These are phyloP conservation scores for Drosophila asahinai DNA, from an alignment of 1,140 invertebrate genomes.

Conservation along the genomic window DNA sequence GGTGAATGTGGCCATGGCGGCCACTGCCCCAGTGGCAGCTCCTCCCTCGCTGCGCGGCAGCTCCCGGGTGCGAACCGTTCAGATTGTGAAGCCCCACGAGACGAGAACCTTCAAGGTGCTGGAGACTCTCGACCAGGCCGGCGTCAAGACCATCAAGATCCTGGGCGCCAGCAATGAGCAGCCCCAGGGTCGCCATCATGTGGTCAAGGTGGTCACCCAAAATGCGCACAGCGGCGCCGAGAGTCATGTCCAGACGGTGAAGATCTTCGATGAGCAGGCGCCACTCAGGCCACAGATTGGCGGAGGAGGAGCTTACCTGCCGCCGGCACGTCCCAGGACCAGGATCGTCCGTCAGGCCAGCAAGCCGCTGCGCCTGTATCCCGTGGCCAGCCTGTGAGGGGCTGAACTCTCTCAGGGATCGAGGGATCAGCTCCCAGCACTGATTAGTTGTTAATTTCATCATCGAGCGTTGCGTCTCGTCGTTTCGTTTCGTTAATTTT, in stretches of 20 bases:
- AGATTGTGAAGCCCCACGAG: constrained; percentile 67
- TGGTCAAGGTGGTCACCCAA: constrained; percentile 72
- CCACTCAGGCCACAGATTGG: neutral
- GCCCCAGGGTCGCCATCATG: constrained; percentile 67
- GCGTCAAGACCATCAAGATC: constrained; percentile 79
- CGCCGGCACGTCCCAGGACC: constrained; percentile 56
- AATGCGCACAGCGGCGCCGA: constrained; percentile 54
- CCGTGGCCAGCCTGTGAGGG: constrained; percentile 43
- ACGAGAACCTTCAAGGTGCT: constrained; percentile 75
- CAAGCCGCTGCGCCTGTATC: constrained; percentile 58
- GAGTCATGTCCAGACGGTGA: constrained; percentile 72
- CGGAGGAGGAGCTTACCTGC: constrained; percentile 30
- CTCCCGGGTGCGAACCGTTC: constrained; percentile 70
- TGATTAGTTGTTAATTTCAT: constrained; percentile 78
- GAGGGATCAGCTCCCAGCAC: constrained; percentile 49
- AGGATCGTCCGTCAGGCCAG: constrained; percentile 48
- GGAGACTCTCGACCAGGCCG: constrained; percentile 61
- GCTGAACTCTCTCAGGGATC: neutral
- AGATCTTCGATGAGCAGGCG: constrained; percentile 66
- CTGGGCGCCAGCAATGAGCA: constrained; percentile 67
- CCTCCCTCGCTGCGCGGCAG: constrained; percentile 37
- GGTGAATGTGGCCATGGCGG: constrained; percentile 73
- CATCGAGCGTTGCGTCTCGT: constrained; percentile 27
- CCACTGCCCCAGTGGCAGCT: constrained; percentile 48
- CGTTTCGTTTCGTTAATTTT: constrained; percentile 5